Evolutionary conservation across 2,113 vertebrate species (phyloP).

Genomic region (Mustela nigripes): DNA sequence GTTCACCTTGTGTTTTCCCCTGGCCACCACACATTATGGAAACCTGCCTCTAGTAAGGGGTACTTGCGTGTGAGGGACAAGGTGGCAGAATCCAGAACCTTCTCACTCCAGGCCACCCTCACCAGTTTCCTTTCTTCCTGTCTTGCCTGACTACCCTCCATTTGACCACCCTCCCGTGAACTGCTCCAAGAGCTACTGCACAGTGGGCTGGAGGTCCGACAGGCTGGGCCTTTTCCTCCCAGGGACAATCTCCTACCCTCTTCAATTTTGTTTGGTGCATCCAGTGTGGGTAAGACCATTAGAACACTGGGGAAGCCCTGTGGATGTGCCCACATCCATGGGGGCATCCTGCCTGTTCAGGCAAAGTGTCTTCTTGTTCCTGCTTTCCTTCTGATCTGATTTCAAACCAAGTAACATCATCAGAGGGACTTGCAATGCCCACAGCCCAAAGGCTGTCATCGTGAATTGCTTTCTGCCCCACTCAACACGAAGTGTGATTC

Average conservation of each 20-base stretch:
- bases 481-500: background rate
- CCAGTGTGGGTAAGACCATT: accelerated
- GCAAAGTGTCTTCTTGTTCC: background rate
- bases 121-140: background rate
- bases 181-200: accelerated
- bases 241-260: accelerated
- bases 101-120: background rate
- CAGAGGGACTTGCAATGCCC: conserved; percentile 33
- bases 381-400: background rate
- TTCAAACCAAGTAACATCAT: background rate
- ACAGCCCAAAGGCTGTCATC: conserved; percentile 10
- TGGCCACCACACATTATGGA: background rate
- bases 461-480: accelerated
- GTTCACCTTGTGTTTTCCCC: background rate
- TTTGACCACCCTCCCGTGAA: background rate
- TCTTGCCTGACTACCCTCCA: background rate
- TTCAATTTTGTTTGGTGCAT: background rate
- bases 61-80: accelerated
- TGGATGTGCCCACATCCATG: accelerated
- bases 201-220: background rate
- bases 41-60: background rate
- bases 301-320: background rate
- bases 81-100: background rate
- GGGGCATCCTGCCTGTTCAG: background rate
- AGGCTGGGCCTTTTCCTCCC: background rate